Evolutionary conservation across 2,113 vertebrate species (phyloP).

Genomic region (Climacteris rufus): DNA sequence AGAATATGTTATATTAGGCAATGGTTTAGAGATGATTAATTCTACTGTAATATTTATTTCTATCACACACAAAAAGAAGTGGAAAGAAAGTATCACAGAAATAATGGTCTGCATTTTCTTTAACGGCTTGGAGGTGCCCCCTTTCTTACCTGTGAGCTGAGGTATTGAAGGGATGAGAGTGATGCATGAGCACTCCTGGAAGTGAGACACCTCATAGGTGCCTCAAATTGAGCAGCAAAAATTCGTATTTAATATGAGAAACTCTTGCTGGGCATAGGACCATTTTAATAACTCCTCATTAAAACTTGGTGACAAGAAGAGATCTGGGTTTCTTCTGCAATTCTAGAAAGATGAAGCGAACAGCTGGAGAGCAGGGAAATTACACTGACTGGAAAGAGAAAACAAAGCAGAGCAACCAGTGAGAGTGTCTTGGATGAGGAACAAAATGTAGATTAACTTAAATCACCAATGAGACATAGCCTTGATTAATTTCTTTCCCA

Average conservation of each 20-base stretch:
- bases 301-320: background rate
- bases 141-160: background rate
- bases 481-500: background rate
- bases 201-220: background rate
- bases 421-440: background rate
- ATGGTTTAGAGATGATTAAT: background rate
- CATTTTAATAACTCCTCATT: slow-evolving; percentile 38
- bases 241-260: background rate
- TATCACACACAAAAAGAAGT: background rate
- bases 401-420: background rate
- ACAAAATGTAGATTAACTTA: background rate
- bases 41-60: background rate
- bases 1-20: background rate
- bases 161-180: background rate
- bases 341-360: slow-evolving; percentile 11
- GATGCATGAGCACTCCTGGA: background rate
- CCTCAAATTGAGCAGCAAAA: background rate
- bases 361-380: slow-evolving; percentile 29
- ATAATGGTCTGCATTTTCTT: background rate
- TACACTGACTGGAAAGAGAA: background rate
- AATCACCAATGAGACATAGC: background rate
- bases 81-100: background rate
- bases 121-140: background rate
- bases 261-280: background rate
- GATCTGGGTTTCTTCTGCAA: background rate